phyloP scores from a whole-genome alignment of 2,888 invertebrate genomes.

The Dicycla oo region DNA sequence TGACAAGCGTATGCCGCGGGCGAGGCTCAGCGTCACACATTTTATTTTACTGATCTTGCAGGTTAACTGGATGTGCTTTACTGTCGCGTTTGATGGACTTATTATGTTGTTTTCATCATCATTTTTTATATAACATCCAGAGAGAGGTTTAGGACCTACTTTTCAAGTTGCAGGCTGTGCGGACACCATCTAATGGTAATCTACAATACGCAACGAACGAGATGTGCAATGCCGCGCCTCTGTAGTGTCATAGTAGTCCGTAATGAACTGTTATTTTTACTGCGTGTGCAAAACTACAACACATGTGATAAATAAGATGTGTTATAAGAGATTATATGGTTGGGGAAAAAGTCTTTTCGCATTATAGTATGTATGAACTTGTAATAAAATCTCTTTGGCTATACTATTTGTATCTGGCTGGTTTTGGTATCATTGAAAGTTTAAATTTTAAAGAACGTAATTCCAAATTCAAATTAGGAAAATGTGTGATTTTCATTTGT shows the following conservation, averaged over 20 bases:
- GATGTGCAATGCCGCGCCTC: not conserved
- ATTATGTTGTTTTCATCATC: constrained; percentile 7
- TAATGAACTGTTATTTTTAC: not conserved
- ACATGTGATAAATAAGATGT: not conserved
- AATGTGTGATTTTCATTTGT: no score
- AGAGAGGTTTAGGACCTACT: no score
- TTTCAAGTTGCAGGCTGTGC: not conserved
- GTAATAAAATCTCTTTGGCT: no score
- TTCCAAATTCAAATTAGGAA: no score
- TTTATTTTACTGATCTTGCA: constrained; percentile 63
- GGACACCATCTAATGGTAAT: not conserved
- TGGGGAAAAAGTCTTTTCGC: no score
- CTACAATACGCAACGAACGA: not conserved
- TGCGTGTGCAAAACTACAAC: no score
- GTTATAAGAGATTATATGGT: no score
- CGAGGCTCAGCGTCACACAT: constrained; percentile 50
- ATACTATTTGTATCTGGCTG: no score
- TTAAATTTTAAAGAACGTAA: no score
- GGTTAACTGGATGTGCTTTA: constrained; percentile 49
- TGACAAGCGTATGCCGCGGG: constrained; percentile 71
- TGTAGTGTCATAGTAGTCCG: not conserved
- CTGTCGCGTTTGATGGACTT: constrained; percentile 17
- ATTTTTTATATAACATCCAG: not conserved
- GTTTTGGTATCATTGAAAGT: no score
- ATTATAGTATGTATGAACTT: no score